Conservation (phyloP, 2,113 vertebrate genomes). For the human region DNA sequence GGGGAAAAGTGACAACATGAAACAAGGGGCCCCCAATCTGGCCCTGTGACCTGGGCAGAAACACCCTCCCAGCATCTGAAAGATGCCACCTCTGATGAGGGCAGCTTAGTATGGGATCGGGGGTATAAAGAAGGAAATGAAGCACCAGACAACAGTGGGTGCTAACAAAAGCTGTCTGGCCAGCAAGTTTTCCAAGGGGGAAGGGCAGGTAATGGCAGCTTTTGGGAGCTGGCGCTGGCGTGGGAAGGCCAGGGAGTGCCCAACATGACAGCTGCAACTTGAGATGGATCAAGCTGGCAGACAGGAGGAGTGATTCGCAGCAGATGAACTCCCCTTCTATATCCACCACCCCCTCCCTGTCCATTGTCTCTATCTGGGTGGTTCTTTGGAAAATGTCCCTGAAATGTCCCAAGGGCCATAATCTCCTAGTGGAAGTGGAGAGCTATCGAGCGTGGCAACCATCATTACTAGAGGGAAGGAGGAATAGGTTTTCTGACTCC, state of each 20-base stretch:
- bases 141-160: neutral
- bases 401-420: neutral
- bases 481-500: slow-evolving; percentile 44
- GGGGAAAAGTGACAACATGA: neutral
- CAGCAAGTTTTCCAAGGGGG: neutral
- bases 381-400: neutral
- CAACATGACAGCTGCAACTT: neutral
- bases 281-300: neutral
- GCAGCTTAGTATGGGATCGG: neutral
- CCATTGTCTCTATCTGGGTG: neutral
- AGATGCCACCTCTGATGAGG: neutral
- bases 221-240: neutral
- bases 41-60: neutral
- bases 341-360: neutral
- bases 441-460: neutral
- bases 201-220: neutral
- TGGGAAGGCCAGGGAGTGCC: neutral
- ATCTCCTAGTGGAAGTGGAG: neutral
- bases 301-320: neutral
- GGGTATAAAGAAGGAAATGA: neutral
- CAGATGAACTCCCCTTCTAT: neutral
- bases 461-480: slow-evolving; percentile 11
- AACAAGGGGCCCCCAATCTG: neutral
- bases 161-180: neutral
- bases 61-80: neutral